A percentile compares a stretch with the other conserved stretches of the same genome.
phyloP scores from a whole-genome alignment of 2,888 invertebrate species.

The Coleophora deauratella region DNA sequence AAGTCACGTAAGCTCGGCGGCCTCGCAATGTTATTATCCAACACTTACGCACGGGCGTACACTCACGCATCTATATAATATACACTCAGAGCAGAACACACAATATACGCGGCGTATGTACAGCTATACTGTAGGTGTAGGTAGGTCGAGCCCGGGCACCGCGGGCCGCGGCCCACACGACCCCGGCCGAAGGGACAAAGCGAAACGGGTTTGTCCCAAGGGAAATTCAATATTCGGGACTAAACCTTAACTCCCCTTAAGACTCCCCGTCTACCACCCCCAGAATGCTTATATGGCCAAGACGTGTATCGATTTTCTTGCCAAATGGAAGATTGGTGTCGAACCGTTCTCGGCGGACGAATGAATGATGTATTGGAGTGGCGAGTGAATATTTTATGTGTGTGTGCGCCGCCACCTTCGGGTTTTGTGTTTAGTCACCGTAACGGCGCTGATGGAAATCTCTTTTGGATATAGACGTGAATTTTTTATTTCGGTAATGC shows the following conservation, averaged over 20 bases:
- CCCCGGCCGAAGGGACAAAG: slow-evolving; percentile 72
- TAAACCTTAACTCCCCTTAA: slow-evolving; percentile 74
- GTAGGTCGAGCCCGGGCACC: slow-evolving; percentile 60
- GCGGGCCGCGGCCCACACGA: slow-evolving; percentile 67
- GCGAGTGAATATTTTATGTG: slow-evolving; percentile 64
- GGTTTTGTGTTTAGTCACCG: slow-evolving; percentile 60
- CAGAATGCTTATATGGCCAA: slow-evolving; percentile 75
- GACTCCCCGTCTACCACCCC: slow-evolving; percentile 69
- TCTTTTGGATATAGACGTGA: slow-evolving; percentile 54
- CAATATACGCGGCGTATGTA: slow-evolving; percentile 21
- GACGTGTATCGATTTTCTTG: slow-evolving; percentile 74
- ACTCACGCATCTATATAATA: slow-evolving; percentile 26
- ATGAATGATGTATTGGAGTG: slow-evolving; percentile 71
- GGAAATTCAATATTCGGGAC: slow-evolving; percentile 77
- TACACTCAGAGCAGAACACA: slow-evolving; percentile 9
- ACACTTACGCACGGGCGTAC: slow-evolving; percentile 63
- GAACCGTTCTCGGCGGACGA: slow-evolving; percentile 68
- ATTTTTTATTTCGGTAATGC: slow-evolving; percentile 68
- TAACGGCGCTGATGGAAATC: slow-evolving; percentile 57
- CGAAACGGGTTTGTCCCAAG: slow-evolving; percentile 75
- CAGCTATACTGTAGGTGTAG: slow-evolving; percentile 22
- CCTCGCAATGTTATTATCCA: slow-evolving; percentile 69
- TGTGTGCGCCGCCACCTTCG: slow-evolving; percentile 37
- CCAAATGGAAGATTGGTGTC: slow-evolving; percentile 75
- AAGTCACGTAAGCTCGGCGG: slow-evolving; percentile 67